Percentiles rank a stretch among this genome's conserved stretches.
Conservation (phyloP, 2,113 vertebrate species). For the Hemibagrus wyckioides region DNA sequence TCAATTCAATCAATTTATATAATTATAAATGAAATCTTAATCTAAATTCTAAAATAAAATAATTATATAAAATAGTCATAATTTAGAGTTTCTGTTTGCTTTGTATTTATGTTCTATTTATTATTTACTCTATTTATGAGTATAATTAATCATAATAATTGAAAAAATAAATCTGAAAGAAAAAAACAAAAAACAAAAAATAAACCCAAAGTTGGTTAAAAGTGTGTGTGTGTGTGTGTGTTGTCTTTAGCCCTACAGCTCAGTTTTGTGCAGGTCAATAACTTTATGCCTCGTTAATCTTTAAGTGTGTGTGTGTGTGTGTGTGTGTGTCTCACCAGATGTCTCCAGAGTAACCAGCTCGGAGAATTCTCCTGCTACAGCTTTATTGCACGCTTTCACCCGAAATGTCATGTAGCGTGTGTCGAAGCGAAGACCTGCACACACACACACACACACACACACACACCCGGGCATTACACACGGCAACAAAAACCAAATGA, state of each 20-base stretch:
- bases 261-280: constrained; percentile 1
- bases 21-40: too few species aligned
- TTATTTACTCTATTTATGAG: background rate
- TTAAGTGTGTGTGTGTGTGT: constrained; percentile 9
- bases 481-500: background rate
- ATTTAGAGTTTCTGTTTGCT: background rate
- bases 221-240: too few species aligned
- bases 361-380: constrained; percentile 92
- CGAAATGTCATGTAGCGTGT: constrained; percentile 92
- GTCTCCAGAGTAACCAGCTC: constrained; percentile 90
- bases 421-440: constrained; percentile 84
- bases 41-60: background rate
- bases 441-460: constrained; percentile 23
- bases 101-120: background rate
- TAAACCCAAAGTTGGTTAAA: background rate
- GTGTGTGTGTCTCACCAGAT: constrained; percentile 72
- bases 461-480: background rate
- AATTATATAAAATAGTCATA: background rate
- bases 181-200: too few species aligned
- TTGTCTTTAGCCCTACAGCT: too few species aligned
- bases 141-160: background rate
- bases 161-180: too few species aligned
- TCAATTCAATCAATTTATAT: too few species aligned
- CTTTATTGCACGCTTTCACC: constrained; percentile 93
- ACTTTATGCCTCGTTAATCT: constrained; percentile 31